phyloP scores from a whole-genome alignment of 2,888 invertebrate genomes.

The Hipparchia semele region DNA sequence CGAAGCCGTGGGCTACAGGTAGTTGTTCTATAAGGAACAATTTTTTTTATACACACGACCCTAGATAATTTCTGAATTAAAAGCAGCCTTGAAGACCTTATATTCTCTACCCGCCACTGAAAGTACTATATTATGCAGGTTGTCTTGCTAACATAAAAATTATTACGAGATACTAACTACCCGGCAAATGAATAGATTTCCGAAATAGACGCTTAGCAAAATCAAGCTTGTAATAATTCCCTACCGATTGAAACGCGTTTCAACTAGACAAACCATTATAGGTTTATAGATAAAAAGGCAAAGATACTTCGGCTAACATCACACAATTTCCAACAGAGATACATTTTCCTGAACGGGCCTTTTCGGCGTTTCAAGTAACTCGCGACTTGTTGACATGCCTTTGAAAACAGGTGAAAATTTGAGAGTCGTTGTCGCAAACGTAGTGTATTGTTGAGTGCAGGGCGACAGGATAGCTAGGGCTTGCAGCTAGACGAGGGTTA shows the following conservation, averaged over 20 bases:
- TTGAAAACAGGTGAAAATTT: slow-evolving; percentile 37
- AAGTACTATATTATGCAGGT: no score
- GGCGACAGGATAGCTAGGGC: slow-evolving; percentile 42
- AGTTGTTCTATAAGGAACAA: no score
- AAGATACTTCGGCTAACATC: not conserved
- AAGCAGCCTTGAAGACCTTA: no score
- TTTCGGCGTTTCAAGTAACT: slow-evolving; percentile 17
- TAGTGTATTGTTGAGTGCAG: slow-evolving; percentile 41
- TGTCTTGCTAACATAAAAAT: no score
- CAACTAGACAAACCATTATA: not conserved
- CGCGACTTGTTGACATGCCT: slow-evolving; percentile 26
- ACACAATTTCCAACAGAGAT: not conserved
- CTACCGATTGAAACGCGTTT: not conserved
- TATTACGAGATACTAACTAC: no score
- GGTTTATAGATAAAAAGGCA: not conserved
- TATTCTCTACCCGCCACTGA: no score
- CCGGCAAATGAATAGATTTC: no score
- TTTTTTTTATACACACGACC: no score
- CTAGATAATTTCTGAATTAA: no score
- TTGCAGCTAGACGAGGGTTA: slow-evolving; percentile 46
- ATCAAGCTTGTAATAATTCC: not conserved
- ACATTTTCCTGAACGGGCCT: not conserved
- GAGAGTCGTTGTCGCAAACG: slow-evolving; percentile 37
- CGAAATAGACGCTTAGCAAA: no score
- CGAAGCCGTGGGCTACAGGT: no score